phyloP scores from a whole-genome alignment of 2,888 invertebrate genomes.

The Helleia helle region DNA sequence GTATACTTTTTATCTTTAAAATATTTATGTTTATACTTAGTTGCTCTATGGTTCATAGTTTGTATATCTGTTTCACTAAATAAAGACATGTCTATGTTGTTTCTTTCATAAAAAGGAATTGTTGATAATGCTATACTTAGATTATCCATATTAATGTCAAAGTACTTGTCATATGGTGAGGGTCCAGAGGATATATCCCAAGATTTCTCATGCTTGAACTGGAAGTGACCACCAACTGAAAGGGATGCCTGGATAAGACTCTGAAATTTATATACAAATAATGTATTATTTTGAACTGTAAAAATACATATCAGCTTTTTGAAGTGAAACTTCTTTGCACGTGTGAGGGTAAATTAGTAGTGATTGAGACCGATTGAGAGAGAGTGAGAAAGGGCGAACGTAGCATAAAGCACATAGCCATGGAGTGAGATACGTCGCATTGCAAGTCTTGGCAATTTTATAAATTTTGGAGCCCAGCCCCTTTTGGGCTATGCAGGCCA shows the following conservation, averaged over 20 bases:
- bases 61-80: conserved; percentile 49
- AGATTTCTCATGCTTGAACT: conserved; percentile 68
- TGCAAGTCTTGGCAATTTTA: no score
- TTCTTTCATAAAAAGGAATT: conserved; percentile 59
- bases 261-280: conserved; percentile 29
- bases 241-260: conserved; percentile 53
- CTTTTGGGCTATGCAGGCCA: no score
- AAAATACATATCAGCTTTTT: no score
- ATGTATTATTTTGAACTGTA: no score
- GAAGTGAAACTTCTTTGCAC: no score
- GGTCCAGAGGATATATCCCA: conserved; percentile 52
- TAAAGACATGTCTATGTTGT: conserved; percentile 35
- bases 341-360: no score
- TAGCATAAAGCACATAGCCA: no score
- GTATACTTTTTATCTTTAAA: conserved; percentile 45
- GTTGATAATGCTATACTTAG: conserved; percentile 47
- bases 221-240: conserved; percentile 62
- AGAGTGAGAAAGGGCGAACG: no score
- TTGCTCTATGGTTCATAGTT: conserved; percentile 53
- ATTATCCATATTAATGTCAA: conserved; percentile 53
- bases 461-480: no score
- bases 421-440: no score
- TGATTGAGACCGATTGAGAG: no score
- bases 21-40: conserved; percentile 55
- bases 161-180: conserved; percentile 58